Conservation (phyloP, 2,113 vertebrate species). For the Catharus minimus region DNA sequence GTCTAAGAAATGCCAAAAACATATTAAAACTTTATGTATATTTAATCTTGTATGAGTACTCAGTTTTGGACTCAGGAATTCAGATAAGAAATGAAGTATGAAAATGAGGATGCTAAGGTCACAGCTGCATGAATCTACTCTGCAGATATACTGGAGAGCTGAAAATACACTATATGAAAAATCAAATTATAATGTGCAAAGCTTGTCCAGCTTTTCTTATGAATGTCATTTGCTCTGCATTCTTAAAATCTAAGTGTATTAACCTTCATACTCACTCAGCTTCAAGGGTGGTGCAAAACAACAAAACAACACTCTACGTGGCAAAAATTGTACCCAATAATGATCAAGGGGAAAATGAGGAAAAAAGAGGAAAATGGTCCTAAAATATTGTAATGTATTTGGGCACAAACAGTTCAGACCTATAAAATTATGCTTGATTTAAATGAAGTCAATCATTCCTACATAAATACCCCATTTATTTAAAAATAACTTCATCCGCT, state of each 20-base stretch:
- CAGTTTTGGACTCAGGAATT: slow-evolving; percentile 57
- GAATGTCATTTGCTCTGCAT: slow-evolving; percentile 68
- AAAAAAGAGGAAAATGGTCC: neutral
- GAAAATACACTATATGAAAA: slow-evolving; percentile 61
- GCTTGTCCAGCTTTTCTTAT: slow-evolving; percentile 67
- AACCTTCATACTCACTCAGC: slow-evolving; percentile 60
- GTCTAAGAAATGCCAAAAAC: slow-evolving; percentile 14
- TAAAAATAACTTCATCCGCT: neutral
- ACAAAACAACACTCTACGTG: slow-evolving; percentile 47
- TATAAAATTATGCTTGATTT: slow-evolving; percentile 20
- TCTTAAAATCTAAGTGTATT: slow-evolving; percentile 71
- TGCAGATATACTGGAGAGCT: slow-evolving; percentile 54
- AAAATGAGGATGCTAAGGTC: slow-evolving; percentile 68
- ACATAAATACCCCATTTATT: neutral
- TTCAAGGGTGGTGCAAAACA: slow-evolving; percentile 57
- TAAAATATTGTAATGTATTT: slow-evolving; percentile 13
- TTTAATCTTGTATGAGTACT: slow-evolving; percentile 47
- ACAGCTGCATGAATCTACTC: slow-evolving; percentile 33
- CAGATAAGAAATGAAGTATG: slow-evolving; percentile 61
- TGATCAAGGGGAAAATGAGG: neutral
- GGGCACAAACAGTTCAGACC: neutral
- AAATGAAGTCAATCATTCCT: slow-evolving; percentile 25
- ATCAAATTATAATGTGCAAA: slow-evolving; percentile 72
- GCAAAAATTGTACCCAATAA: slow-evolving; percentile 21
- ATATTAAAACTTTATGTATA: slow-evolving; percentile 47